These are phyloP conservation scores for Pseudeuparius sepicola DNA, from an alignment of 2,888 invertebrate species.

Conservation along the genomic window DNA sequence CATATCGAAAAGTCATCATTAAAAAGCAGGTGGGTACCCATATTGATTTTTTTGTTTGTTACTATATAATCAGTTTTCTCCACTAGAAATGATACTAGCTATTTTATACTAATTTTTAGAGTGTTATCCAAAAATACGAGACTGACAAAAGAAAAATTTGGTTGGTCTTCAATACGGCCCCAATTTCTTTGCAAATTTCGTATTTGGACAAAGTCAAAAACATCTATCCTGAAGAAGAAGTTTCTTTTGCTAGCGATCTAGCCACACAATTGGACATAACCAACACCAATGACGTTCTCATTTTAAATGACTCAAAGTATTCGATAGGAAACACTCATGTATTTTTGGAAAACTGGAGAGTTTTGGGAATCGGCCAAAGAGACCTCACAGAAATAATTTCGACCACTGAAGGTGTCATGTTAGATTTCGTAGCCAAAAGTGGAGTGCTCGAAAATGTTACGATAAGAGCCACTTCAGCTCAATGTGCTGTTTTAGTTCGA, in stretches of 20 bases:
- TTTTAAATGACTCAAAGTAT: no score
- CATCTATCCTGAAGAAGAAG: constrained; percentile 33
- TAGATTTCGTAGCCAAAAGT: constrained; percentile 45
- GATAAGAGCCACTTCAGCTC: constrained; percentile 43
- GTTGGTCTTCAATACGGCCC: no score
- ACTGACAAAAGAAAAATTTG: no score
- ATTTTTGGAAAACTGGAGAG: no score
- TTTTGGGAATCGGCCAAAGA: constrained; percentile 28
- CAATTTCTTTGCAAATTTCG: no score
- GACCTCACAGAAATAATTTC: constrained; percentile 34
- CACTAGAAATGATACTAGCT: no score
- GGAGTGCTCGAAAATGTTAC: constrained; percentile 45
- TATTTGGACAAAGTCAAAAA: constrained; percentile 36
- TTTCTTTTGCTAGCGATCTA: constrained; percentile 37
- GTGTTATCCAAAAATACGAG: no score
- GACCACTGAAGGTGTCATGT: constrained; percentile 43
- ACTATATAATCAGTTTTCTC: no score
- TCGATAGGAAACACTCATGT: no score
- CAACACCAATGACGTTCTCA: constrained; percentile 40
- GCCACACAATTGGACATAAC: constrained; percentile 35
- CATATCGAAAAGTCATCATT: constrained; percentile 43
- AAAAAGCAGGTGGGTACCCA: constrained; percentile 27
- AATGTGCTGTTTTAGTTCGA: constrained; percentile 39
- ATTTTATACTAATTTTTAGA: no score
- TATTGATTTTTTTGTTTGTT: no score